Evolutionary conservation across 2,113 vertebrate genomes (phyloP), one percentile per base, ranked within the genome.

Genomic region (Struthidea cinerea): DNA sequence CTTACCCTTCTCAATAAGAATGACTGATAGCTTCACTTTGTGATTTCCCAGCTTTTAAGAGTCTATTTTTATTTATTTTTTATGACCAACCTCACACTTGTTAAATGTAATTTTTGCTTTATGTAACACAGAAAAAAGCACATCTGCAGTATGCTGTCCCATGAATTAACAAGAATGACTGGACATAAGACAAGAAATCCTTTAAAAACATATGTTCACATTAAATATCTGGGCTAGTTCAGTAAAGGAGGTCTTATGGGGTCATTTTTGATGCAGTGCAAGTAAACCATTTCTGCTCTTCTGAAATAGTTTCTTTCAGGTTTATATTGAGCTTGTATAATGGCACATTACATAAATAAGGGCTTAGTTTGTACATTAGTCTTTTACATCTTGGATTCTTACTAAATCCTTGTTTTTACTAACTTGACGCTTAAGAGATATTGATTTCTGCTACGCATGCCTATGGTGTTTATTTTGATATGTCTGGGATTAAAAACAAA

Each of bases 361-460:
- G 97, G 97, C 97, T 98, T 98, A 98, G 97, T 94, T 94, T 97
- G 69, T 89, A 96, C 95, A 75, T 97, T 96, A 93, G 97, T 95
- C 75, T 96, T 98, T 97, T 97, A 97, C 93, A 97, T 98, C 93
- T 96, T 91, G 84, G 89, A 97, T 96, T 97, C 96, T 95, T 94
- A 77, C 91, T 97, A 98, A 98, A 98, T 98, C 98, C 98, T 97
- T 95, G 89, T 95, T 97, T 97, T 97, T 97, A 96, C 94, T 93
- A 96, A 96, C 97, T 94, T 93, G 96, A 93, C 97, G 95, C 96
- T 97, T 97, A 97, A 95, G 76, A 93, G 90, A 94, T 81, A 98
- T 98, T 98, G 98, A 98, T 98, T 98, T 97, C 83, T 96, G 91
- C 87, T 94, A 78, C 44, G 30, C 88, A 65, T 96, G 91, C 97